phyloP scores from a whole-genome alignment of 2,888 invertebrate genomes.

The Zonitis immaculata region DNA sequence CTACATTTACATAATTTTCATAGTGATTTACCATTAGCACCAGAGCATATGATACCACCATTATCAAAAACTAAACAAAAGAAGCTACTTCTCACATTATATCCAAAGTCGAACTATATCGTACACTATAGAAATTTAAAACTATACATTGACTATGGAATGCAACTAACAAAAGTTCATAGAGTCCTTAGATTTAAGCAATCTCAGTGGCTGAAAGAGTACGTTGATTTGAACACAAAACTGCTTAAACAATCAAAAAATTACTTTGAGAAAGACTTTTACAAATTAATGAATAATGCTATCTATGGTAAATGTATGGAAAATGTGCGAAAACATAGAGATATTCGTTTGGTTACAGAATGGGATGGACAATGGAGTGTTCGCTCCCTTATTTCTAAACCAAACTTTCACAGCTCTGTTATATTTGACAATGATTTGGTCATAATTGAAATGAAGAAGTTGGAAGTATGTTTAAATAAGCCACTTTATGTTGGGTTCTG shows the following conservation, averaged over 20 bases:
- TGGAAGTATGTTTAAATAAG: conserved; percentile 15
- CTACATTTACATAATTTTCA: conserved; percentile 32
- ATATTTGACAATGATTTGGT: background rate
- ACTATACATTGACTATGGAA: conserved; percentile 24
- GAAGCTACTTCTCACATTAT: no score
- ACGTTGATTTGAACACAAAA: no score
- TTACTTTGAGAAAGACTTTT: no score
- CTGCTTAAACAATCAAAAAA: no score
- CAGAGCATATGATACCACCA: background rate
- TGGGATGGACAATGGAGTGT: background rate
- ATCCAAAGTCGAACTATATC: no score
- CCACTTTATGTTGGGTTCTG: conserved; percentile 13
- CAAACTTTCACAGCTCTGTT: background rate
- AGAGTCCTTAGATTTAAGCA: conserved; percentile 21
- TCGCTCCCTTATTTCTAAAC: background rate
- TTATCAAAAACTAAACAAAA: no score
- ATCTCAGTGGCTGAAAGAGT: conserved; percentile 20
- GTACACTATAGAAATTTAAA: no score
- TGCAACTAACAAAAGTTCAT: conserved; percentile 17
- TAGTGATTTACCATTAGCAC: conserved; percentile 5
- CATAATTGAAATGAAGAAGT: conserved; percentile 11
- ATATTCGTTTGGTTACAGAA: background rate
- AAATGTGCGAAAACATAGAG: background rate
- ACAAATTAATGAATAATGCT: no score
- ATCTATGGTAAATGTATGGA: no score